Evolutionary conservation across 2,888 invertebrate species (phyloP).

Genomic region (Seira ritae): DNA sequence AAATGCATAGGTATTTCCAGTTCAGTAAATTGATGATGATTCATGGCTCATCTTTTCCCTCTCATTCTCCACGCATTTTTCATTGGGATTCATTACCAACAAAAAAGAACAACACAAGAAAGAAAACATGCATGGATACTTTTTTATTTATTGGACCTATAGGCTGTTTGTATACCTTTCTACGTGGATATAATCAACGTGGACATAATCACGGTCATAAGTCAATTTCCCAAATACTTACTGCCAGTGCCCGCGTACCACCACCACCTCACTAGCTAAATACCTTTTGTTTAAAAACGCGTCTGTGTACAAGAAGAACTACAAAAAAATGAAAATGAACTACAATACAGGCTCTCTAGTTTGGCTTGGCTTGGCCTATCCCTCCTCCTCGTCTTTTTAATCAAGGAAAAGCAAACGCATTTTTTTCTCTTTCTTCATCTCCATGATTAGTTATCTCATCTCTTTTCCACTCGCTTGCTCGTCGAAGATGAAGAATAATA

Average conservation of each 20-base stretch:
- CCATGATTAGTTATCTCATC: constrained; percentile 42
- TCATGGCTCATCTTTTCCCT: constrained; percentile 48
- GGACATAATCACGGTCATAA: constrained; percentile 52
- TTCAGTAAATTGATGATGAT: constrained; percentile 46
- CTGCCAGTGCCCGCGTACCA: not conserved
- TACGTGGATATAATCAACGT: not conserved
- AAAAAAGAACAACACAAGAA: no score
- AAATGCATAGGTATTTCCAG: not conserved
- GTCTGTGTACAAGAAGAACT: no score
- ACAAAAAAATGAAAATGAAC: constrained; percentile 20
- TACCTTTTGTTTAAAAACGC: not conserved
- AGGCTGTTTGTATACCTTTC: constrained; percentile 40
- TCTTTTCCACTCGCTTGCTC: no score
- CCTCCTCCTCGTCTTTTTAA: constrained; percentile 36
- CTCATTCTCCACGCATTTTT: constrained; percentile 15
- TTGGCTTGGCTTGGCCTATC: not conserved
- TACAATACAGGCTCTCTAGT: not conserved
- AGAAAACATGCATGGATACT: no score
- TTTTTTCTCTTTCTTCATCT: no score
- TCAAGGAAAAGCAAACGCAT: constrained; percentile 30
- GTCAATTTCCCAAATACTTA: constrained; percentile 50
- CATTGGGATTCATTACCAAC: not conserved
- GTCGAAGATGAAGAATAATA: not conserved
- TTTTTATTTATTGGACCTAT: constrained; percentile 55
- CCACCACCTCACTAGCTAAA: no score